Evolutionary conservation across 1,140 invertebrate genomes (phyloP), one percentile per base, ranked within the genome.

Genomic region (Nasonia giraulti): DNA sequence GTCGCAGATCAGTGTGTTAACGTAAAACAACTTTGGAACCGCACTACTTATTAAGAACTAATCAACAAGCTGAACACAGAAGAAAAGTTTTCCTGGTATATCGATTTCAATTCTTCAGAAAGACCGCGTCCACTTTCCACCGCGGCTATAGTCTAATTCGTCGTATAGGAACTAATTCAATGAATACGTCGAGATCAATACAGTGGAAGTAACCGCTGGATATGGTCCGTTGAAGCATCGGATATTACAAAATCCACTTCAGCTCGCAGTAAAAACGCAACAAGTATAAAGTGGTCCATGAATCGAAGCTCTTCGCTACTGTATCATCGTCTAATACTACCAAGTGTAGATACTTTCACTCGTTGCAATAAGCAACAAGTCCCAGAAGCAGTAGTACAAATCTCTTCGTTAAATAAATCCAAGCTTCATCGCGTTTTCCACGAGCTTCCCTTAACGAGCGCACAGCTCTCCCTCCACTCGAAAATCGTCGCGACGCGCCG

Each of bases 361-460:
- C 55, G 27, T 62, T 62, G 27, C 37, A 78, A 78, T n/a, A n/a
- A 78, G 76, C 76, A 78, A 78, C 76, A 78, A 78, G 76, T 78
- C 20, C 55, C 55, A 11, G 12, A 62, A 14, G 8, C 10, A 71
- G 0, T 27, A 17, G 69, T 23, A n/a, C 55, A 62, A 62, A 62
- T 62, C 55, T n/a, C 55, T 62, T 62, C 55, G 17, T 8, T 62
- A 20, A 62, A 62, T n/a, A 62, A 62, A 62, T 62, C 20, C 55
- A 17, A 20, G 55, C 20, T 62, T 62, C n/a, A 27, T 27, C 68
- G 68, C 68, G 68, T 33, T 11, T 31, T 33, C 10, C 20, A 71
- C 23, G 27, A 17, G 23, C 27, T 33, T 31, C 27, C 27, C 27
- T 71, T 71, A 27, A 40, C 75, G 44, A 50, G 75, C 75, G 23